A percentile compares a stretch with the other conserved stretches of the same genome.
Evolutionary conservation across 1,140 invertebrate species (phyloP).

Genomic region (Leptinotarsa undecemlineata): DNA sequence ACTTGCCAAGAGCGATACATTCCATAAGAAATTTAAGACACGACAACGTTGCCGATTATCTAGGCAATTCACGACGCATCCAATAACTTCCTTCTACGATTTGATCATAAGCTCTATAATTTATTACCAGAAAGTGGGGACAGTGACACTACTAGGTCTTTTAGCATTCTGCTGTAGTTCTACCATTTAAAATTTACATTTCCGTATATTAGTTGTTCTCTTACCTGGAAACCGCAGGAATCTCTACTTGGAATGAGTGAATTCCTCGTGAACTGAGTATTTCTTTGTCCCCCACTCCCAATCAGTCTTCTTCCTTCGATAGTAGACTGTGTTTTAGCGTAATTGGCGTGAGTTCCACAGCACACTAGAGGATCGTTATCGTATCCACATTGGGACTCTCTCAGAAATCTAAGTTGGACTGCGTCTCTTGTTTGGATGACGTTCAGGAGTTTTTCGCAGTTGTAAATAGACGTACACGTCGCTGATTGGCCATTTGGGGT

Average conservation of each 20-base stretch:
- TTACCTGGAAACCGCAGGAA: slow-evolving; percentile 44
- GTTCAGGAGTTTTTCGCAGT: slow-evolving; percentile 13
- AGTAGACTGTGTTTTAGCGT: not conserved
- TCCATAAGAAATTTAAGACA: too few relatives aligned
- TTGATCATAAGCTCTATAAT: too few relatives aligned
- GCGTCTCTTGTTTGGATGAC: slow-evolving; percentile 9
- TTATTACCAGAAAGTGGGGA: too few relatives aligned
- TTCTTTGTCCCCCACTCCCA: not conserved
- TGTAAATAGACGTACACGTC: slow-evolving; percentile 35
- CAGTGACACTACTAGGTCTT: too few relatives aligned
- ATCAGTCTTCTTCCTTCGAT: slow-evolving; percentile 10
- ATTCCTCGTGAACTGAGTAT: slow-evolving; percentile 21
- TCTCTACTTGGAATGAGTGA: slow-evolving; percentile 33
- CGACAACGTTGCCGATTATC: too few relatives aligned
- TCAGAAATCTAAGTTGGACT: slow-evolving; percentile 45
- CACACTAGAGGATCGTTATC: slow-evolving; percentile 46
- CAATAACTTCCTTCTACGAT: too few relatives aligned
- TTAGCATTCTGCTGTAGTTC: too few relatives aligned
- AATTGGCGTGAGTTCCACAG: slow-evolving; percentile 43
- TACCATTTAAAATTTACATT: not conserved
- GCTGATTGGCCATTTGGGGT: slow-evolving; percentile 41
- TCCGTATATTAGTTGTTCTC: not conserved
- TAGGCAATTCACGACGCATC: too few relatives aligned
- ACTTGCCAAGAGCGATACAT: too few relatives aligned
- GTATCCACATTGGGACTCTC: slow-evolving; percentile 47